phyloP scores from a whole-genome alignment of 92 coral and sea anemone species.

The Palythoa caribaeorum region DNA sequence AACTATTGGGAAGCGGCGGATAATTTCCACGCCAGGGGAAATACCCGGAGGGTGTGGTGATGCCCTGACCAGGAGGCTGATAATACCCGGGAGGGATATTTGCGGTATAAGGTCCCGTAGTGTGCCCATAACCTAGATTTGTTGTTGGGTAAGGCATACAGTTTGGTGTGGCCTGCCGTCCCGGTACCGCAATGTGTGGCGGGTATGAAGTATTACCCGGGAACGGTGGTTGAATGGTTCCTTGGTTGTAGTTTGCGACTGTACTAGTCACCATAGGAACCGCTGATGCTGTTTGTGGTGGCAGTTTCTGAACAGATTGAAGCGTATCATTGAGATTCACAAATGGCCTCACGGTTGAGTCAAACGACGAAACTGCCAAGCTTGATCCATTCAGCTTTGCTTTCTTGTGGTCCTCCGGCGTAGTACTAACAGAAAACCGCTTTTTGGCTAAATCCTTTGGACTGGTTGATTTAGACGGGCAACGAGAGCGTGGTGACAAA shows the following conservation, averaged over 20 bases:
- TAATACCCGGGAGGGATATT: constrained; percentile 67
- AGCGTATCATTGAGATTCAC: constrained; percentile 82
- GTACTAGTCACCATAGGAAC: constrained; percentile 35
- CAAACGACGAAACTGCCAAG: constrained; percentile 20
- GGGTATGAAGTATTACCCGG: constrained; percentile 5
- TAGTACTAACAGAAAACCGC: constrained; percentile 33
- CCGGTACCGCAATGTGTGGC: constrained; percentile 3
- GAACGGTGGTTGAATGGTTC: constrained; percentile 14
- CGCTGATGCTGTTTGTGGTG: constrained; percentile 37
- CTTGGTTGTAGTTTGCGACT: constrained; percentile 17
- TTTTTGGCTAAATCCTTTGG: constrained; percentile 50
- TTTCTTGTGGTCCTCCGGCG: constrained; percentile 70
- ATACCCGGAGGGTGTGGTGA: constrained; percentile 55
- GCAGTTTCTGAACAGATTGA: constrained; percentile 64
- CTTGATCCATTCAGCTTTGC: constrained; percentile 37
- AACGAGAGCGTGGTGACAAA: constrained; percentile 26
- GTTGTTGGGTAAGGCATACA: constrained; percentile 36
- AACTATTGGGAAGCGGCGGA: constrained; percentile 69
- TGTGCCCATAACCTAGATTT: constrained; percentile 41
- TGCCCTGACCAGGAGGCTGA: constrained; percentile 57
- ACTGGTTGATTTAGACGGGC: constrained; percentile 23
- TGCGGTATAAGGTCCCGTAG: constrained; percentile 9
- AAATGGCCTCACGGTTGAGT: constrained; percentile 36
- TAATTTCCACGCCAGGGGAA: constrained; percentile 85
- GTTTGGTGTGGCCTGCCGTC: constrained; percentile 18